A percentile compares a stretch with the other conserved stretches of the same genome.
These are phyloP conservation scores for Sitta europaea DNA, from an alignment of 2,113 vertebrate species.

Conservation along the genomic window DNA sequence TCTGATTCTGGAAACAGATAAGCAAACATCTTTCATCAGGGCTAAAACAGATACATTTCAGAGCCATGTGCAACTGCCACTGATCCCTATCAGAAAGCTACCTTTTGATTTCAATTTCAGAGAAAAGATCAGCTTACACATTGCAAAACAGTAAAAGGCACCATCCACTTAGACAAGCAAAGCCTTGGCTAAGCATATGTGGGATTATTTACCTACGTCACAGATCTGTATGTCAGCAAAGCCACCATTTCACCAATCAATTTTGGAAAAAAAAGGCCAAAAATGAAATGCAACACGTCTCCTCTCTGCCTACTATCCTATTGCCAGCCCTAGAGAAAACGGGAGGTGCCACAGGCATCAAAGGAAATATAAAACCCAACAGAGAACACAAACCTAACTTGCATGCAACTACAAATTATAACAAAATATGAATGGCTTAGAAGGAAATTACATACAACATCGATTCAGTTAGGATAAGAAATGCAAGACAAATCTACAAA, in stretches of 20 bases:
- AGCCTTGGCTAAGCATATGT: neutral
- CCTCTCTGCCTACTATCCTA: neutral
- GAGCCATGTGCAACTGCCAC: neutral
- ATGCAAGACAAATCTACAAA: neutral
- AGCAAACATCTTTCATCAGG: neutral
- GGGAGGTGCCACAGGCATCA: neutral
- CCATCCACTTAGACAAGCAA: neutral
- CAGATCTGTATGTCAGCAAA: neutral
- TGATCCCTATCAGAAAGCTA: slow-evolving; percentile 1
- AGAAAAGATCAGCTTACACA: neutral
- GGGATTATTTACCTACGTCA: slow-evolving; percentile 15
- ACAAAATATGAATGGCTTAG: neutral
- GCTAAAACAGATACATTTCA: neutral
- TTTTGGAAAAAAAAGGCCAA: neutral
- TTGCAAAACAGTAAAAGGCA: neutral
- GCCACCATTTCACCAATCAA: neutral
- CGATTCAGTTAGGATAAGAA: neutral
- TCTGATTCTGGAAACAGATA: slow-evolving; percentile 17
- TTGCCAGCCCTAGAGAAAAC: neutral
- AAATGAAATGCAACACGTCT: neutral
- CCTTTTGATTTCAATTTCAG: slow-evolving; percentile 21
- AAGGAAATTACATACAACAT: neutral
- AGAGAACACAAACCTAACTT: neutral
- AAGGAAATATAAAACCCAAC: neutral
- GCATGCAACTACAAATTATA: neutral